Conservation (phyloP, 2,113 vertebrate species). For the Megalops atlanticus region DNA sequence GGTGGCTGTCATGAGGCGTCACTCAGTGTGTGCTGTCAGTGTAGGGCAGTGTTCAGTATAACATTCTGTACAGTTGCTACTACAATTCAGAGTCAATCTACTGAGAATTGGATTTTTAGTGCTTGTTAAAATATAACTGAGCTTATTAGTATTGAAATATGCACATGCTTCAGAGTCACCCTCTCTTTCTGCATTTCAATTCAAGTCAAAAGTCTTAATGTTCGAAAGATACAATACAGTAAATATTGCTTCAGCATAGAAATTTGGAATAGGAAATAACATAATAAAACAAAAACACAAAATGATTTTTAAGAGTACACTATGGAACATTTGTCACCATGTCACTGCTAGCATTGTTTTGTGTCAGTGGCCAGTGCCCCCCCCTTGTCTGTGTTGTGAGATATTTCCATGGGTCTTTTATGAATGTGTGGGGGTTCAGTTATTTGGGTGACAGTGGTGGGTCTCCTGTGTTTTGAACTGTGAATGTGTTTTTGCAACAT, state of each 20-base stretch:
- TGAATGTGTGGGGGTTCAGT: not conserved
- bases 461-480: not conserved
- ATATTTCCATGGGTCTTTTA: too few species aligned
- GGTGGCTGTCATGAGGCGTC: conserved; percentile 57
- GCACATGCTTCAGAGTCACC: conserved; percentile 62
- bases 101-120: conserved; percentile 78
- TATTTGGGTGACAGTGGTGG: not conserved
- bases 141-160: conserved; percentile 81
- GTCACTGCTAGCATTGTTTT: not conserved
- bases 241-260: not conserved
- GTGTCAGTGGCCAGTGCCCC: not conserved
- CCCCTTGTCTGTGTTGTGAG: conserved; percentile 6
- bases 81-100: conserved; percentile 69
- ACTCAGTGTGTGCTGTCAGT: conserved; percentile 49
- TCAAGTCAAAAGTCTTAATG: conserved; percentile 10
- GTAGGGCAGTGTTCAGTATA: too few species aligned
- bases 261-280: not conserved
- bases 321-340: not conserved
- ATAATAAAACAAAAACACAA: not conserved
- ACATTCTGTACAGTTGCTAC: not conserved
- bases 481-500: not conserved
- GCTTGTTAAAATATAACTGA: conserved; percentile 83
- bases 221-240: not conserved
- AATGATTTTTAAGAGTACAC: not conserved
- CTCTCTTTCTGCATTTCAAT: conserved; percentile 18